Percentiles rank a stretch among this genome's conserved stretches.
phyloP scores from a whole-genome alignment of 2,113 vertebrate genomes.

The Smithornis capensis region DNA sequence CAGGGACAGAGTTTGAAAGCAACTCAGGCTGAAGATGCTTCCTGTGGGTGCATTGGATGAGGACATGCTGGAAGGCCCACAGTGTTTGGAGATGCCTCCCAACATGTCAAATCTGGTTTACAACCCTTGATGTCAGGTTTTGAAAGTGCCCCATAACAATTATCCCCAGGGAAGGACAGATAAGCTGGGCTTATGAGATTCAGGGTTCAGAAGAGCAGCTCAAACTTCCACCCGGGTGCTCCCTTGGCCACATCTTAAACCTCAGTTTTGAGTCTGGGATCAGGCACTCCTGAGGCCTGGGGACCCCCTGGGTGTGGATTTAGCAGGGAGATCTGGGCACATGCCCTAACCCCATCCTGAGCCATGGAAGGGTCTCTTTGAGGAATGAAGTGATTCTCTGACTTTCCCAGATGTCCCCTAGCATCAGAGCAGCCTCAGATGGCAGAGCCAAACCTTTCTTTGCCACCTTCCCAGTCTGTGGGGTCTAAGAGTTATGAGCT shows the following conservation, averaged over 20 bases:
- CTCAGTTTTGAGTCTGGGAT: not conserved
- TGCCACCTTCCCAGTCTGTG: not conserved
- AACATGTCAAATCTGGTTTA: not conserved
- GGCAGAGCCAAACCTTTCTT: not conserved
- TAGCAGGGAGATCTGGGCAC: not conserved
- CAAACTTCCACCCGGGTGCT: not conserved
- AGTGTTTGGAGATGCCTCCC: not conserved
- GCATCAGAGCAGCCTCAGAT: not conserved
- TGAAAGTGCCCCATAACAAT: not conserved
- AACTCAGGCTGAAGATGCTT: not conserved
- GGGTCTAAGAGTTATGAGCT: not conserved
- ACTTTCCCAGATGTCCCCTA: not conserved
- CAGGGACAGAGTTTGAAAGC: not conserved
- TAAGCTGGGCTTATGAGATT: not conserved
- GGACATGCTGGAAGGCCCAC: not conserved
- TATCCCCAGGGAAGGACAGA: not conserved
- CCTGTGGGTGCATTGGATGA: not conserved
- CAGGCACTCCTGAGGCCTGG: not conserved
- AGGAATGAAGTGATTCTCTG: not conserved
- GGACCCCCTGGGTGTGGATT: not conserved
- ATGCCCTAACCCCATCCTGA: too few relatives aligned
- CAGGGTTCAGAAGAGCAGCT: not conserved
- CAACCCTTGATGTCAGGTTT: not conserved
- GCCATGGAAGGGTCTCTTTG: not conserved
- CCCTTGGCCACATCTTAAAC: not conserved